Evolutionary conservation across 1,140 invertebrate genomes (phyloP).

Genomic region (Telenomus remus): DNA sequence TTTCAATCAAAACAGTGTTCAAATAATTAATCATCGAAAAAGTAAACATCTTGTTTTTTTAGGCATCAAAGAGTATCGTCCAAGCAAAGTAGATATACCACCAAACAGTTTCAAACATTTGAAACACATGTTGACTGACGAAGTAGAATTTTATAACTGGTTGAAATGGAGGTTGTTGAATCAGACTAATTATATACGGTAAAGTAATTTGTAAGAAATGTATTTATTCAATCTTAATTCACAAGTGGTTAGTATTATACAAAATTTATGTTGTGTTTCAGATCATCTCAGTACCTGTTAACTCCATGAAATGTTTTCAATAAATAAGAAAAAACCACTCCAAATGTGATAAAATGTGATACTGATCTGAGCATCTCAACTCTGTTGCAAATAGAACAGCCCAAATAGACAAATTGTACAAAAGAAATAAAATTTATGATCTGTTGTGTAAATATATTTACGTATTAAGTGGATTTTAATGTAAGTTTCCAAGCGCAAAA

Average conservation of each 20-base stretch:
- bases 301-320: not conserved
- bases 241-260: not conserved
- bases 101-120: conserved; percentile 59
- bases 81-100: conserved; percentile 25
- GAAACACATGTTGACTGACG: conserved; percentile 72
- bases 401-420: not conserved
- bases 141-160: conserved; percentile 81
- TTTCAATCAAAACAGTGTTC: no score
- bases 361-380: conserved; percentile 3
- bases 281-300: conserved; percentile 2
- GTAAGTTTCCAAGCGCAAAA: no score
- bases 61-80: conserved; percentile 51
- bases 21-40: not conserved
- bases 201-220: not conserved
- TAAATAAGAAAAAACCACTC: not conserved
- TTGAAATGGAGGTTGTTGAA: conserved; percentile 76
- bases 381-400: not conserved
- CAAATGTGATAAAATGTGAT: conserved; percentile 42
- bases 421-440: conserved; percentile 1
- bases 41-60: conserved; percentile 9
- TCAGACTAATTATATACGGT: conserved; percentile 61
- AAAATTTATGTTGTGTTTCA: conserved; percentile 5
- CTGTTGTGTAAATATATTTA: not conserved
- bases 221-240: not conserved
- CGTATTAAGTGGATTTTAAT: no score